phyloP scores from a whole-genome alignment of 2,797 vertebrate genomes.

The Pangasius sanitwongsei region DNA sequence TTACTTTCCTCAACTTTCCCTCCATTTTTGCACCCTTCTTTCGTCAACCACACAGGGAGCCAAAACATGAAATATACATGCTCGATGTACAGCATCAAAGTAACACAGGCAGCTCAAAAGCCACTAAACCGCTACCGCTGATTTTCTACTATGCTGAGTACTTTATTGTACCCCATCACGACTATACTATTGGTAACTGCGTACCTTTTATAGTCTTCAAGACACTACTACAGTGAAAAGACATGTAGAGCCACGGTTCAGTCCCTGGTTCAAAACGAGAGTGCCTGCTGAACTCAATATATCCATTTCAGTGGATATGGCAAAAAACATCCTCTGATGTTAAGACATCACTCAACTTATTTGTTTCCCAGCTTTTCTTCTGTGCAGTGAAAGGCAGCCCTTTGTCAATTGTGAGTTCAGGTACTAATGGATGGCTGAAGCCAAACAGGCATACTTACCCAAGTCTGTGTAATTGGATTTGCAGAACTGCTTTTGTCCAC shows the following conservation, averaged over 20 bases:
- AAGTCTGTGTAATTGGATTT: slow-evolving; percentile 99
- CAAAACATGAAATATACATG: slow-evolving; percentile 47
- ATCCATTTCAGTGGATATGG: slow-evolving; percentile 49
- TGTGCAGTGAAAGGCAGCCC: slow-evolving; percentile 17
- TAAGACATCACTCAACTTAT: slow-evolving; percentile 56
- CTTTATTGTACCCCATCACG: slow-evolving; percentile 18
- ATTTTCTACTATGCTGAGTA: slow-evolving; percentile 18
- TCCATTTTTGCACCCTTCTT: slow-evolving; percentile 34
- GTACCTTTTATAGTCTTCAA: slow-evolving; percentile 39
- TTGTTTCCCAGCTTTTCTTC: slow-evolving; percentile 40
- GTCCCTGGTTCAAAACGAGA: slow-evolving; percentile 51
- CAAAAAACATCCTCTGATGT: slow-evolving; percentile 58
- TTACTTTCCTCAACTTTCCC: slow-evolving; percentile 56
- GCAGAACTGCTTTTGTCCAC: slow-evolving; percentile 93
- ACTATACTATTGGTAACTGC: slow-evolving; percentile 50
- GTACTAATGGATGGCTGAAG: slow-evolving; percentile 44
- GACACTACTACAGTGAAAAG: slow-evolving; percentile 8
- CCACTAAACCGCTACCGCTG: slow-evolving; percentile 22
- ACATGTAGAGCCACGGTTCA: slow-evolving; percentile 42
- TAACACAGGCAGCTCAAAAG: slow-evolving; percentile 24
- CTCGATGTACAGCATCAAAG: slow-evolving; percentile 25
- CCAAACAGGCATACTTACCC: slow-evolving; percentile 81
- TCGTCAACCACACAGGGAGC: slow-evolving; percentile 37
- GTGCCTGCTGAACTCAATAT: slow-evolving; percentile 62
- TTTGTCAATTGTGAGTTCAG: slow-evolving; percentile 28